A percentile compares a stretch with the other conserved stretches of the same genome.
Evolutionary conservation across 2,888 invertebrate genomes (phyloP).

Genomic region (Cryptosula pallasiana): DNA sequence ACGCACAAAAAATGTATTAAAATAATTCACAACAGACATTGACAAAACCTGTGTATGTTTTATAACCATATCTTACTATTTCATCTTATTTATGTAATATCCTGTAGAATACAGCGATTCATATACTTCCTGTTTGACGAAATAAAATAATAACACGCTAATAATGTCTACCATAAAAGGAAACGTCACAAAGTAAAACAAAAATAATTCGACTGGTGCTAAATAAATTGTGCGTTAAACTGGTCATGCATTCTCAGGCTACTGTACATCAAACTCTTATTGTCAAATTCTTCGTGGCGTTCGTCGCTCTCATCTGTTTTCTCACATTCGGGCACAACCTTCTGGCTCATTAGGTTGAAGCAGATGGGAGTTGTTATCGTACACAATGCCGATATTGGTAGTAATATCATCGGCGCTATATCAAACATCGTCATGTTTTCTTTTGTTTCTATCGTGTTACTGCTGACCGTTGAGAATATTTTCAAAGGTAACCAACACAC

Average conservation of each 20-base stretch:
- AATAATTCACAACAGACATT: too few relatives aligned
- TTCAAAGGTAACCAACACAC: conserved; percentile 66
- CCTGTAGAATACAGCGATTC: too few relatives aligned
- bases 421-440: conserved; percentile 66
- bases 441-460: conserved; percentile 65
- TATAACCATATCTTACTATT: too few relatives aligned
- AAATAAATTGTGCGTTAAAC: too few relatives aligned
- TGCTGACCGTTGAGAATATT: conserved; percentile 60
- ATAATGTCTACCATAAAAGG: too few relatives aligned
- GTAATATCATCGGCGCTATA: conserved; percentile 59
- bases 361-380: conserved; percentile 1
- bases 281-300: background rate
- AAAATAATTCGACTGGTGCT: too few relatives aligned
- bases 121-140: too few relatives aligned
- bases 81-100: too few relatives aligned
- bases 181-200: too few relatives aligned
- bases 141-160: too few relatives aligned
- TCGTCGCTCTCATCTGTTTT: background rate
- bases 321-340: background rate
- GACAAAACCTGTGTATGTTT: too few relatives aligned
- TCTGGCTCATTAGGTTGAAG: background rate
- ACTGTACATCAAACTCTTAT: background rate
- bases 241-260: background rate
- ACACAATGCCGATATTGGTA: conserved; percentile 1
- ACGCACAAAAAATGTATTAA: too few relatives aligned